A percentile compares a stretch with the other conserved stretches of the same genome.
Evolutionary conservation across 2,797 vertebrate species (phyloP).

Genomic region (Neostethus bicornis): DNA sequence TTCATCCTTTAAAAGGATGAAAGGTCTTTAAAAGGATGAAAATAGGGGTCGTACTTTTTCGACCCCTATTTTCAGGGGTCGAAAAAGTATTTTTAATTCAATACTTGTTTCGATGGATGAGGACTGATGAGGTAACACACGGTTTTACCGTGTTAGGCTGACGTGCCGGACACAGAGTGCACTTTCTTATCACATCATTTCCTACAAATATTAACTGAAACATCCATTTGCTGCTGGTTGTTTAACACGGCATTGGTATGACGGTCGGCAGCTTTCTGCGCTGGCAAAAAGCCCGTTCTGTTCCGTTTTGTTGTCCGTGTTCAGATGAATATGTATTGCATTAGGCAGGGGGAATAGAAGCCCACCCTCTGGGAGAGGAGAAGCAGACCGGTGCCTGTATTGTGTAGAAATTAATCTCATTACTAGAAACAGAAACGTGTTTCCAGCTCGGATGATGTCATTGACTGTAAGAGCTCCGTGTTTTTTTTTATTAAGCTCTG

Average conservation of each 20-base stretch:
- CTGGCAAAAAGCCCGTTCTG: constrained; percentile 16
- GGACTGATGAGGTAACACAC: no score
- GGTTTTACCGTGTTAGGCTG: no score
- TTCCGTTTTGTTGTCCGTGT: constrained; percentile 38
- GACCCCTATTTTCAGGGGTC: no score
- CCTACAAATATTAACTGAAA: no score
- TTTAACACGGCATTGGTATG: constrained; percentile 50
- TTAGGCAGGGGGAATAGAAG: constrained; percentile 28
- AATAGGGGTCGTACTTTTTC: no score
- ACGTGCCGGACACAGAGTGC: no score
- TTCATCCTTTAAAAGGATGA: no score
- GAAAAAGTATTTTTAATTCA: no score
- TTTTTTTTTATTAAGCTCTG: constrained; percentile 24
- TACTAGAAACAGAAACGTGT: constrained; percentile 22
- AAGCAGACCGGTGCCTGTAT: constrained; percentile 41
- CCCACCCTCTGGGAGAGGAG: constrained; percentile 31
- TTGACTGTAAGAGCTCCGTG: constrained; percentile 41
- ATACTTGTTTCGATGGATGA: no score
- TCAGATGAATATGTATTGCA: constrained; percentile 58
- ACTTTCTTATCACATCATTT: no score
- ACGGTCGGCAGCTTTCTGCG: constrained; percentile 58
- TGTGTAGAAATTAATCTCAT: constrained; percentile 72
- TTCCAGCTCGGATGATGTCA: constrained; percentile 46
- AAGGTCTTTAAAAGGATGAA: no score
- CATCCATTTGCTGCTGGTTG: constrained; percentile 55